A percentile compares a stretch with the other conserved stretches of the same genome.
phyloP scores from a whole-genome alignment of 2,888 invertebrate species.

The Acrobasis repandana region DNA sequence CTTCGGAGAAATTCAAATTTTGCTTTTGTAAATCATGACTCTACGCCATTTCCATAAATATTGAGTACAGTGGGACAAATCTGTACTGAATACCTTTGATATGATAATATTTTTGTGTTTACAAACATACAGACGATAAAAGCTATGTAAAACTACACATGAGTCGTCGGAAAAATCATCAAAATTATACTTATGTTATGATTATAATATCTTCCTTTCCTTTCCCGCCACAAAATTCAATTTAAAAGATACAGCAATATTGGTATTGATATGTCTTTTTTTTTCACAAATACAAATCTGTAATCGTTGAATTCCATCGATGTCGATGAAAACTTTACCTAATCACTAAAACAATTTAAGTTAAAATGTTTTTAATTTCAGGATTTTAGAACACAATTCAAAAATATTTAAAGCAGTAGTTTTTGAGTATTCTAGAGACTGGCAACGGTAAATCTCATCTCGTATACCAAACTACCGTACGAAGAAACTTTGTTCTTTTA shows the following conservation, averaged over 20 bases:
- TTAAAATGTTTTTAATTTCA: not conserved
- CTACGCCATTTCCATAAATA: not conserved
- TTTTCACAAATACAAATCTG: no score
- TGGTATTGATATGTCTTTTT: no score
- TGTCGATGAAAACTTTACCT: no score
- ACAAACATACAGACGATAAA: not conserved
- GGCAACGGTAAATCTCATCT: not conserved
- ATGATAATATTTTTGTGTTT: constrained; percentile 1
- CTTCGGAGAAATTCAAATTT: not conserved
- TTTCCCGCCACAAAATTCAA: no score
- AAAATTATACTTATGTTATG: no score
- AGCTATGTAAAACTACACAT: no score
- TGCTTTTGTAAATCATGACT: not conserved
- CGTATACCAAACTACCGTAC: not conserved
- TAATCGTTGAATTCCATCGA: no score
- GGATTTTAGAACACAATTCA: not conserved
- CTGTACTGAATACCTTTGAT: not conserved
- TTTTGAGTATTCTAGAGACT: not conserved
- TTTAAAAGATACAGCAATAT: no score
- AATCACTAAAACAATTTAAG: not conserved
- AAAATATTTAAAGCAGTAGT: not conserved
- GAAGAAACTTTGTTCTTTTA: not conserved
- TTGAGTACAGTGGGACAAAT: not conserved
- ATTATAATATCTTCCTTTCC: no score
- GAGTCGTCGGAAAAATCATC: no score